Base-by-base conservation (phyloP, 2,113 vertebrate species). In the Eclectus roratus region DNA sequence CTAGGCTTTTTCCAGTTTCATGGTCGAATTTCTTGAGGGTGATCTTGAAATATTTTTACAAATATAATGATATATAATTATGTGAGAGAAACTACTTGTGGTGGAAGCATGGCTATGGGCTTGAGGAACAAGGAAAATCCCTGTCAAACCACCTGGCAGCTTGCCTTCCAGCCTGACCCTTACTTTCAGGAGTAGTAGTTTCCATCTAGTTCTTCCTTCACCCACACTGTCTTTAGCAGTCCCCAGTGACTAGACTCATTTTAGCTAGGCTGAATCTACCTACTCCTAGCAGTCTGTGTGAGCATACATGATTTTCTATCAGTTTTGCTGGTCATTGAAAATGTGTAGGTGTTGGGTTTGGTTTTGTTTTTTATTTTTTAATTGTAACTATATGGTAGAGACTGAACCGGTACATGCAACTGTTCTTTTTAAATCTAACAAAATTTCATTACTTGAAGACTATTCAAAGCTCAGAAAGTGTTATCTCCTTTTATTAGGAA, bases 301-400 rank as follows among this genome's bases (percentile, higher is more conserved):
- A 46, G 3, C 19, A 33, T 35, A 35, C 1, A 0, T 43, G 15
- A 31, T 55, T 78, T 76, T 52, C 27, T 60, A 0, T 39, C 0
- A 0, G 3, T 50, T 87, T 84, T 84, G 17, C 24, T 63, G 16
- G 12, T 44, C 28, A 16, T 33, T 8, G 17, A 35, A 31, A 13
- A 39, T 52, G 5, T 56, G 9, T 65, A 55, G 39, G 29, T 55
- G 23, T 18, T 77, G 16, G 23, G 29, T 7, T 27, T 39, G 33
- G 7, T n/a, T 73, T 39, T 72, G 14, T 20, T 37, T 47, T 70
- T 23, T 58, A n/a, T n/a, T 58, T 58, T 35, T 35, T 68, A 60
- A 37, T 69, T 13, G 3, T 64, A 76, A 24, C 24, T 60, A 21
- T 14, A 50, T 17, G 3, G 19, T 56, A 43, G 58, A 61, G 15